phyloP scores from a whole-genome alignment of 2,797 vertebrate genomes.

The Pelodytes ibericus region DNA sequence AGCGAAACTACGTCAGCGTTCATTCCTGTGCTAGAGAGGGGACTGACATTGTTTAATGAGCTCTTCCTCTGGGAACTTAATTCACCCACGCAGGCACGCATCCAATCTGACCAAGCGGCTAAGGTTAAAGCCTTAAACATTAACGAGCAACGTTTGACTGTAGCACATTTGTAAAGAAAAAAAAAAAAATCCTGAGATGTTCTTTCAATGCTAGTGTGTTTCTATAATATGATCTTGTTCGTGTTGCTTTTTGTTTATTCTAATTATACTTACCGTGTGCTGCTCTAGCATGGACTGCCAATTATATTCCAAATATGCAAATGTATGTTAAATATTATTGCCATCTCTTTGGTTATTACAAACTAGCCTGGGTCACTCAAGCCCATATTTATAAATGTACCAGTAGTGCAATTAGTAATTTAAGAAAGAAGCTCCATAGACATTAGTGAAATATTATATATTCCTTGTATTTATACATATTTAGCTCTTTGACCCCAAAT shows the following conservation, averaged over 20 bases:
- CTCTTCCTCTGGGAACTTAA: conserved; percentile 40
- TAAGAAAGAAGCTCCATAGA: too few species aligned
- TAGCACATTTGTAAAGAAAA: conserved; percentile 24
- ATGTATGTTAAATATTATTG: too few species aligned
- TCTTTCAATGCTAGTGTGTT: background rate
- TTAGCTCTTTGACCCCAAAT: too few species aligned
- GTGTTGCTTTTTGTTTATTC: too few species aligned
- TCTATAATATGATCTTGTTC: background rate
- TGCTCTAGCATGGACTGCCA: too few species aligned
- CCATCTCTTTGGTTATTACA: too few species aligned
- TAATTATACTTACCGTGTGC: too few species aligned
- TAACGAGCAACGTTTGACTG: conserved; percentile 43
- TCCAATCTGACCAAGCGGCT: conserved; percentile 42
- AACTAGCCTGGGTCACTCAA: too few species aligned
- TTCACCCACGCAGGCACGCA: conserved; percentile 48
- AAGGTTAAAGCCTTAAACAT: conserved; percentile 45
- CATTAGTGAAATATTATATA: too few species aligned
- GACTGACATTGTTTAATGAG: conserved; percentile 46
- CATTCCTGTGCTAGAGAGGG: conserved; percentile 36
- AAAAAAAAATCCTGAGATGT: conserved; percentile 8
- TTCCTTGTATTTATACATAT: too few species aligned
- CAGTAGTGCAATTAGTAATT: too few species aligned
- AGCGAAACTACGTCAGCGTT: conserved; percentile 27
- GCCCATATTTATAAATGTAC: too few species aligned
- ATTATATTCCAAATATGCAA: background rate